Evolutionary conservation across 2,797 vertebrate genomes (phyloP).

Genomic region (Peromyscus nudipes): DNA sequence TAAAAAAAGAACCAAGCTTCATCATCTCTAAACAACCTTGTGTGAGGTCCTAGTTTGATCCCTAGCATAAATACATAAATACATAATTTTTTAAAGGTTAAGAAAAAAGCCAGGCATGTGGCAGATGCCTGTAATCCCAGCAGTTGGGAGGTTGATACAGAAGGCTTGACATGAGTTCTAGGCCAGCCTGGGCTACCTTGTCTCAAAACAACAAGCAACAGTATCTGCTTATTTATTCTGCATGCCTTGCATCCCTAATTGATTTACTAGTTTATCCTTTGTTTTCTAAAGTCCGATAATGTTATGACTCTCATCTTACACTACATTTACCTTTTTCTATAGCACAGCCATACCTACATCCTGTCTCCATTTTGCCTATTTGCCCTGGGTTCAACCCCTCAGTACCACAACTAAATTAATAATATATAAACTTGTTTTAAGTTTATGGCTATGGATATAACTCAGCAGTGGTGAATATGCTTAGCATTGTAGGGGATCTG

Average conservation of each 20-base stretch:
- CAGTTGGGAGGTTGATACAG: neutral
- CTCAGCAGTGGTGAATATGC: neutral
- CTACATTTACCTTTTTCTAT: neutral
- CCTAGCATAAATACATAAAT: neutral
- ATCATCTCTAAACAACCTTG: neutral
- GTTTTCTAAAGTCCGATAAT: neutral
- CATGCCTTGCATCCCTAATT: neutral
- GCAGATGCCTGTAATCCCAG: neutral
- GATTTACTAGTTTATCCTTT: neutral
- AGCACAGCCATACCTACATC: neutral
- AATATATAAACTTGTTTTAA: neutral
- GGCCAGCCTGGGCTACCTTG: neutral
- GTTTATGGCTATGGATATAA: neutral
- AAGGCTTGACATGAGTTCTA: neutral
- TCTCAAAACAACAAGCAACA: neutral
- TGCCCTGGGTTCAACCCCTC: neutral
- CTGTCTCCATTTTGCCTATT: neutral
- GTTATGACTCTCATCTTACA: conserved; percentile 19
- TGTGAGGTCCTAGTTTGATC: neutral
- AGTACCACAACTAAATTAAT: too few species aligned
- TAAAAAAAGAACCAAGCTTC: neutral
- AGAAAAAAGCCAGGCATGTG: neutral
- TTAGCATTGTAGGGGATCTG: neutral
- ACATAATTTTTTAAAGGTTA: neutral
- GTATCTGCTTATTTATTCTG: neutral